Conservation (phyloP, 1,140 invertebrate species). For the Trachymyrmex cornetzi region DNA sequence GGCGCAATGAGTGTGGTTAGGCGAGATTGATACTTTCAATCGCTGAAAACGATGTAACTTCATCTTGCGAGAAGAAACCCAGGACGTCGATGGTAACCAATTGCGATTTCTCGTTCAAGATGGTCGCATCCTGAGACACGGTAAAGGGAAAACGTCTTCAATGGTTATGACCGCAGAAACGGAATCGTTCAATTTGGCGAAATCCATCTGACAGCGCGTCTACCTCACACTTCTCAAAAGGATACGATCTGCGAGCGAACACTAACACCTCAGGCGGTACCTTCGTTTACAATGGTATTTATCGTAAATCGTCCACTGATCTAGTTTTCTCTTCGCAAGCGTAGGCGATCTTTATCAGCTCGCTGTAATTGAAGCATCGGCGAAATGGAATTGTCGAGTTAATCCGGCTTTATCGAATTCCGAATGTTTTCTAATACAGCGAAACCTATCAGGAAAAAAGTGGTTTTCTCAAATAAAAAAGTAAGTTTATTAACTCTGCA, state of each 20-base stretch:
- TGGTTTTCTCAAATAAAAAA: background rate
- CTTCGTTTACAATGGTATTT: constrained; percentile 8
- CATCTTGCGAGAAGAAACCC: constrained; percentile 49
- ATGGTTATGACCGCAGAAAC: constrained; percentile 56
- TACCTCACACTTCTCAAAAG: constrained; percentile 35
- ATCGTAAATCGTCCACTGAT: constrained; percentile 32
- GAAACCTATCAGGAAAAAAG: background rate
- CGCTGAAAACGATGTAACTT: constrained; percentile 57
- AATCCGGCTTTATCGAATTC: background rate
- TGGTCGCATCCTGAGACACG: constrained; percentile 33
- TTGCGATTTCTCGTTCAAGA: constrained; percentile 49
- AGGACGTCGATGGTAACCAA: constrained; percentile 33
- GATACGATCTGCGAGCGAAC: constrained; percentile 8
- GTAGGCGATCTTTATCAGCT: background rate
- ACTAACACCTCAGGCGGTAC: constrained; percentile 1
- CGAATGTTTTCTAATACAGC: background rate
- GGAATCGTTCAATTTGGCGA: constrained; percentile 61
- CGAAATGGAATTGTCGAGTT: constrained; percentile 8
- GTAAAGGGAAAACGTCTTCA: constrained; percentile 48
- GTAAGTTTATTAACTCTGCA: background rate
- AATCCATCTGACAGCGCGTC: constrained; percentile 43
- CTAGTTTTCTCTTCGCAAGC: constrained; percentile 20
- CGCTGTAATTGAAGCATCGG: background rate
- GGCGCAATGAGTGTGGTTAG: constrained; percentile 67
- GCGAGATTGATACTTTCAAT: constrained; percentile 69